Evolutionary conservation across 2,113 vertebrate species (phyloP), one percentile per base, ranked within the genome.

Genomic region (Podarcis raffonei): DNA sequence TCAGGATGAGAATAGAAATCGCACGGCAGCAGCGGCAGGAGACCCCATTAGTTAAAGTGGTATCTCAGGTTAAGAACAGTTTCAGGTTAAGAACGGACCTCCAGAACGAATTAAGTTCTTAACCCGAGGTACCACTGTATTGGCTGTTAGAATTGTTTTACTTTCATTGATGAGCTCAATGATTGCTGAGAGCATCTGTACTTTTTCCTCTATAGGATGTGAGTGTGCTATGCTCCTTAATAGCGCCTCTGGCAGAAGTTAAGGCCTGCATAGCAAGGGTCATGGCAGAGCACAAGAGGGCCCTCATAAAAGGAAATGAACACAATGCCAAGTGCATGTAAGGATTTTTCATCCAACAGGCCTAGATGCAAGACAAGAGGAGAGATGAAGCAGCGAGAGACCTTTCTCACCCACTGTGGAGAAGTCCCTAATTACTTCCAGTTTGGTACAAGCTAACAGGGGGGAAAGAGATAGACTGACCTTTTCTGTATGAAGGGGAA

Each of bases 311-410:
- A 88, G 57, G 71, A 42, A n/a, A n/a, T 42, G 68, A 82, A 75
- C 86, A 87, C 86, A 87, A 83, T 83, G 59, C 39, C 27, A 88
- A 88, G 57, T 76, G 30, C 35, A 30, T 76, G 77, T 66, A 15
- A 83, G 71, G 4, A 35, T 82, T 76, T 69, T 88, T 75, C 66
- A 83, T 71, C 59, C 37, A 76, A n/a, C 37, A 88, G 57, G 37
- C 80, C 53, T 66, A 76, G 30, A 30, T 32, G 18, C 35, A 88
- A 65, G 27, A 65, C 62, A 76, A 66, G 57, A 8, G 9, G 30
- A 82, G 18, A 62, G 27, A 82, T 74, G 35, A 88, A 88, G 37
- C 27, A 32, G 30, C 9, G 22, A 80, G 62, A 79, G 30, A 15
- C 20, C 79, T 65, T 76, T 83, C 76, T 82, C 35, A 82, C 79